Conservation (phyloP, 2,113 vertebrate species). For the Pangasianodon hypophthalmus region DNA sequence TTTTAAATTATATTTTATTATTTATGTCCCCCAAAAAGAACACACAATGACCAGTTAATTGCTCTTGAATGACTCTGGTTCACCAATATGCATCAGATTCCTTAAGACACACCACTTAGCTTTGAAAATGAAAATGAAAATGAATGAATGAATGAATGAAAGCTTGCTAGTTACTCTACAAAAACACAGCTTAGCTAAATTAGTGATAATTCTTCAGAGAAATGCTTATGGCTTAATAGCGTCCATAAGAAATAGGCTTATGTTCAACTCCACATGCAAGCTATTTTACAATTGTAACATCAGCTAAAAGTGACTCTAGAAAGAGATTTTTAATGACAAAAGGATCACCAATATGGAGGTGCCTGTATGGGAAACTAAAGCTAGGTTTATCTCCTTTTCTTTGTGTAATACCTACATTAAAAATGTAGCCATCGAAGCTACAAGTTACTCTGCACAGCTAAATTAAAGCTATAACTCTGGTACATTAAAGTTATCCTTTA, state of each 20-base stretch:
- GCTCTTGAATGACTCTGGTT: not conserved
- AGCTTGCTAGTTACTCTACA: not conserved
- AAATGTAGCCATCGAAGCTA: not conserved
- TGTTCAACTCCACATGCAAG: not conserved
- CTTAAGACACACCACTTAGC: not conserved
- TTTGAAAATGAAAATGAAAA: not conserved
- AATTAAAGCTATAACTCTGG: not conserved
- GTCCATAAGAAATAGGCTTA: not conserved
- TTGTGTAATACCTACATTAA: not conserved
- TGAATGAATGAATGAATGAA: not conserved
- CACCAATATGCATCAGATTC: not conserved
- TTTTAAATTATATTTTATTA: not conserved
- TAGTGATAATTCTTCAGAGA: not conserved
- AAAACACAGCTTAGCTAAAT: not conserved
- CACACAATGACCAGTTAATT: not conserved
- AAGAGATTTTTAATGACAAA: not conserved
- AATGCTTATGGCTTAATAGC: not conserved
- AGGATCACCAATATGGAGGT: not conserved
- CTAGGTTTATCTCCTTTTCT: not conserved
- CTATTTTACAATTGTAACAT: not conserved
- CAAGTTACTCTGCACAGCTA: not conserved
- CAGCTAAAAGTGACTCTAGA: not conserved
- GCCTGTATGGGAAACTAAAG: not conserved
- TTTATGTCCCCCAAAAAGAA: not conserved
- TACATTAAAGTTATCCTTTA: not conserved